These are phyloP conservation scores for Dipodomys stephensi DNA, from an alignment of 2,113 vertebrate genomes.

Conservation along the genomic window DNA sequence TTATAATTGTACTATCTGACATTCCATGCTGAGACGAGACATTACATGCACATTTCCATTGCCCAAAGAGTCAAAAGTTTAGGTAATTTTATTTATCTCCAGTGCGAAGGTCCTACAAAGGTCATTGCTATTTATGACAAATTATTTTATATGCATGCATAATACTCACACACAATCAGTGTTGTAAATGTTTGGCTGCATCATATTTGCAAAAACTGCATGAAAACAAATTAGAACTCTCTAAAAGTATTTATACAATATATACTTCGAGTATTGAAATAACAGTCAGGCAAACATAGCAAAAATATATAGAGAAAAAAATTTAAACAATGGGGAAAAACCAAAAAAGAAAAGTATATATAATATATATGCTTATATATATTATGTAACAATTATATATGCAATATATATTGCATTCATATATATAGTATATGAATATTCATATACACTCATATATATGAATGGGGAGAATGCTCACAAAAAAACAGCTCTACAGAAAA, in stretches of 20 bases:
- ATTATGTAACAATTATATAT: too few relatives aligned
- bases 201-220: neutral
- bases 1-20: neutral
- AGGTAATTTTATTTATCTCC: neutral
- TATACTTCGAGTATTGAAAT: neutral
- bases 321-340: neutral
- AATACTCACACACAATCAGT: neutral
- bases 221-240: neutral
- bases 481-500: neutral
- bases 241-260: neutral
- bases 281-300: neutral
- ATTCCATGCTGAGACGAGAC: neutral
- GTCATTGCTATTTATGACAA: neutral
- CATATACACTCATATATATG: too few relatives aligned
- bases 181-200: neutral
- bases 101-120: neutral
- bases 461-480: too few relatives aligned
- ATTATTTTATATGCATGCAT: neutral
- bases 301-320: neutral
- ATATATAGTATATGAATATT: too few relatives aligned
- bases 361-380: too few relatives aligned
- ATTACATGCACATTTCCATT: neutral
- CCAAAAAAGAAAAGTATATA: neutral
- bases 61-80: neutral
- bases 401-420: too few relatives aligned